Evolutionary conservation across 2,888 invertebrate species (phyloP), one percentile per base, ranked within the genome.

Genomic region (Gnatocerus cornutus): DNA sequence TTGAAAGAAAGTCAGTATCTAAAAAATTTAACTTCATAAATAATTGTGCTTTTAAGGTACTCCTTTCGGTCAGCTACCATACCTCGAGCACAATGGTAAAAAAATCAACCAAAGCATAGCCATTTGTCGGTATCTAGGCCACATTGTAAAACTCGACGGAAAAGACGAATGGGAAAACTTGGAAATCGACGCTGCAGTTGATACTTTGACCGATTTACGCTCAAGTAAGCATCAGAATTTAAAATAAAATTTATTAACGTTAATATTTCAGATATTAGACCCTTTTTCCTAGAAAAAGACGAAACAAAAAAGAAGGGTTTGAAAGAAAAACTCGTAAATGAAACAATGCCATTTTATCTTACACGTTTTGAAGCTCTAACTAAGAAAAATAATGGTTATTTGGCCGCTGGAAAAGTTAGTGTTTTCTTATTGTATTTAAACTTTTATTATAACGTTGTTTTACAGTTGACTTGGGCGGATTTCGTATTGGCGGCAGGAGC

Each of bases 11-110:
- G 56, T 39, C 39, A 37, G 37, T 52, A 0, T 29, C 7, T 16
- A 52, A 41, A 4, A 2, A 3, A 5, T 1, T 12, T 41, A n/a
- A 6, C 12, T 6, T 6, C 6, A 1, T 41, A 2, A 12, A 41
- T 41, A 0, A 13, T 0, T 12, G n/a, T 9, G 3, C 3, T 55
- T 55, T 90, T 59, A 3, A 76, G 59, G 5, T 89, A 21, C 87
- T 85, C 90, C 91, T 33, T 90, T 89, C 80, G 90, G 91, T 0
- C 89, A 90, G 80, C 80, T 90, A 72, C 92, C 92, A 0, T 81
- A 90, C 0, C 76, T 92, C 63, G 89, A 89, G 80, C 84, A 90
- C 7, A 89, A 91, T 68, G 91, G 90, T 7, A 90, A 90, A 79
- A 80, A 85, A 74, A 85, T 88, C 71, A 86, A 88, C 21, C 92